phyloP scores from a whole-genome alignment of 1,140 invertebrate species.

The Panonychus citri region DNA sequence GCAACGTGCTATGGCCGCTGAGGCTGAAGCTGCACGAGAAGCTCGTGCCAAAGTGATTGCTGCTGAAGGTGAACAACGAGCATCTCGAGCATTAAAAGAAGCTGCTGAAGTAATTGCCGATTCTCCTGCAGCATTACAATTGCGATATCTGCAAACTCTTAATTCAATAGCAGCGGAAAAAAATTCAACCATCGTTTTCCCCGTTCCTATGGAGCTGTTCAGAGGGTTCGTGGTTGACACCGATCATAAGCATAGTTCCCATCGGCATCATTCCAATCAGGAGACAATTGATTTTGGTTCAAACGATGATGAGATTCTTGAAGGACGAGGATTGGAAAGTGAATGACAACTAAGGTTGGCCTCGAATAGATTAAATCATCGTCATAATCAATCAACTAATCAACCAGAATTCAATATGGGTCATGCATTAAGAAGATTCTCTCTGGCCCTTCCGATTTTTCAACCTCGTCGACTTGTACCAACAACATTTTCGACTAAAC shows the following conservation, averaged over 20 bases:
- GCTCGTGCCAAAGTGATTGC: conserved; percentile 31
- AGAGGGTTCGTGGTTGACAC: conserved; percentile 1
- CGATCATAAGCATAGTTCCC: background rate
- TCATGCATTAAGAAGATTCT: too few relatives aligned
- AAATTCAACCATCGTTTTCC: conserved; percentile 93
- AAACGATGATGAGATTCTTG: background rate
- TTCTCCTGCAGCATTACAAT: conserved; percentile 31
- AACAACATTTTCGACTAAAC: too few relatives aligned
- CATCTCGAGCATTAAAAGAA: conserved; percentile 59
- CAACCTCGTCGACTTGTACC: too few relatives aligned
- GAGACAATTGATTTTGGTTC: background rate
- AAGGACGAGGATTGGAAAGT: background rate
- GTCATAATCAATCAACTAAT: too few relatives aligned
- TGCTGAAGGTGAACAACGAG: conserved; percentile 53
- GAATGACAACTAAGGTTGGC: background rate
- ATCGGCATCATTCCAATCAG: background rate
- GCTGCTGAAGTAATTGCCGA: conserved; percentile 59
- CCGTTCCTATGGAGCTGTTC: conserved; percentile 23
- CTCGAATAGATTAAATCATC: background rate
- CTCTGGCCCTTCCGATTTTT: too few relatives aligned
- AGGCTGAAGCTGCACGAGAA: conserved; percentile 29
- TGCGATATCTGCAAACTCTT: conserved; percentile 49
- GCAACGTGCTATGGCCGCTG: conserved; percentile 30
- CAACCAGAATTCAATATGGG: too few relatives aligned
- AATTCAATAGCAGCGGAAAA: conserved; percentile 89